phyloP scores from a whole-genome alignment of 2,113 vertebrate genomes.

The Piliocolobus tephrosceles region DNA sequence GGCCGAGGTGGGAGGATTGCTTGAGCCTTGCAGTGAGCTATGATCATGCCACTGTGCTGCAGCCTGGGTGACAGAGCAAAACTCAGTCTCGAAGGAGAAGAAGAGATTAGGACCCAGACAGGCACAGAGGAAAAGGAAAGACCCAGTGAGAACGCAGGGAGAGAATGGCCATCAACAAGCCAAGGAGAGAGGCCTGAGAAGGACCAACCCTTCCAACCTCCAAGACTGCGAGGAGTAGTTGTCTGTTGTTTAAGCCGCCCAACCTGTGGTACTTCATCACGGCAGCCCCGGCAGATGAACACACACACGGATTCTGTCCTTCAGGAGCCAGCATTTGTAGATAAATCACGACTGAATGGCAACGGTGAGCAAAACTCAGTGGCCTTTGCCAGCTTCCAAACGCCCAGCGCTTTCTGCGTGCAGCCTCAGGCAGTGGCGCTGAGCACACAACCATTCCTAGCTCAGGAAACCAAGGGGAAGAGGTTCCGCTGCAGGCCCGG shows the following conservation, averaged over 20 bases:
- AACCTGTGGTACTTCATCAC: not conserved
- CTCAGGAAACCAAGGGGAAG: not conserved
- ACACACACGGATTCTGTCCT: not conserved
- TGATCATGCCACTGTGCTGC: too few species aligned
- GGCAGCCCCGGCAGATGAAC: not conserved
- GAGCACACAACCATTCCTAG: not conserved
- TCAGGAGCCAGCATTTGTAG: not conserved
- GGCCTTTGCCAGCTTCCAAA: not conserved
- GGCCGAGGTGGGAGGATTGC: too few species aligned
- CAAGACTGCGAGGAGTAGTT: not conserved
- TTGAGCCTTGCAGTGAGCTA: too few species aligned
- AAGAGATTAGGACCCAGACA: not conserved
- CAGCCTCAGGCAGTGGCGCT: too few species aligned
- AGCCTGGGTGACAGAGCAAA: too few species aligned
- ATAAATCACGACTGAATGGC: too few species aligned
- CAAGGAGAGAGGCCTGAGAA: not conserved
- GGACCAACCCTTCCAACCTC: not conserved
- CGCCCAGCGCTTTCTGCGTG: accelerated
- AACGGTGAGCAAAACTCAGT: not conserved
- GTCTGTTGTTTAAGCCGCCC: not conserved
- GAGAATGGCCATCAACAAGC: not conserved
- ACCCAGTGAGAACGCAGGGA: not conserved
- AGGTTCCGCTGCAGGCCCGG: not conserved
- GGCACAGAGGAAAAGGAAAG: too few species aligned
- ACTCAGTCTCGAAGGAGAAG: too few species aligned